phyloP scores from a whole-genome alignment of 2,113 vertebrate genomes.

The Anarrhichthys ocellatus region DNA sequence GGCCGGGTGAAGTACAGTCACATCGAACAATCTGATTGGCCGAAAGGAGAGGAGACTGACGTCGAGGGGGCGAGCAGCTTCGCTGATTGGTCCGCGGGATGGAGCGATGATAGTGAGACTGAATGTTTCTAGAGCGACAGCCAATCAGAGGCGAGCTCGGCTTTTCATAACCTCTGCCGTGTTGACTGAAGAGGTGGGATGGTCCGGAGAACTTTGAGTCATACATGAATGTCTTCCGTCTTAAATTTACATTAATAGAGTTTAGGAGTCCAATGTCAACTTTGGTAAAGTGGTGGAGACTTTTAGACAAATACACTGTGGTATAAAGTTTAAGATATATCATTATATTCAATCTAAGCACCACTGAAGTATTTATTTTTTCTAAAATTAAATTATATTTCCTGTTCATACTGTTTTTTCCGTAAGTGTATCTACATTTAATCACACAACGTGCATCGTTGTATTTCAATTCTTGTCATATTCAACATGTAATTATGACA shows the following conservation, averaged over 20 bases:
- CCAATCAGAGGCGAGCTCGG: conserved; percentile 72
- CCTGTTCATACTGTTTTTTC: neutral
- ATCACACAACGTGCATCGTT: neutral
- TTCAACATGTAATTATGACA: neutral
- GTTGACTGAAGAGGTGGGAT: conserved; percentile 34
- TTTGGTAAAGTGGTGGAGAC: neutral
- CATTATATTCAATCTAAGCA: neutral
- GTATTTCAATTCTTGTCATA: neutral
- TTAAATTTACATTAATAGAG: neutral
- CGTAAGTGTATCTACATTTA: neutral
- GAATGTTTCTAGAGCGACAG: conserved; percentile 49
- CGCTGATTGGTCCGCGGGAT: conserved; percentile 78
- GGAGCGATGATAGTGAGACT: conserved; percentile 87
- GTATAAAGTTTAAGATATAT: neutral
- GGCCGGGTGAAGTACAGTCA: conserved; percentile 60
- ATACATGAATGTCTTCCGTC: neutral
- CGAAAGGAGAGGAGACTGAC: conserved; percentile 62
- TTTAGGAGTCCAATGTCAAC: neutral
- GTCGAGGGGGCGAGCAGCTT: conserved; percentile 28
- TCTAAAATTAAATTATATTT: neutral
- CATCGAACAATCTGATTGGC: conserved; percentile 70
- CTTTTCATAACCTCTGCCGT: conserved; percentile 54
- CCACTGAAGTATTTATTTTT: neutral
- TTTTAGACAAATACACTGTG: neutral
- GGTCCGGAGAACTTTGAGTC: conserved; percentile 44